phyloP scores from a whole-genome alignment of 2,797 vertebrate genomes.

The Manis javanica region DNA sequence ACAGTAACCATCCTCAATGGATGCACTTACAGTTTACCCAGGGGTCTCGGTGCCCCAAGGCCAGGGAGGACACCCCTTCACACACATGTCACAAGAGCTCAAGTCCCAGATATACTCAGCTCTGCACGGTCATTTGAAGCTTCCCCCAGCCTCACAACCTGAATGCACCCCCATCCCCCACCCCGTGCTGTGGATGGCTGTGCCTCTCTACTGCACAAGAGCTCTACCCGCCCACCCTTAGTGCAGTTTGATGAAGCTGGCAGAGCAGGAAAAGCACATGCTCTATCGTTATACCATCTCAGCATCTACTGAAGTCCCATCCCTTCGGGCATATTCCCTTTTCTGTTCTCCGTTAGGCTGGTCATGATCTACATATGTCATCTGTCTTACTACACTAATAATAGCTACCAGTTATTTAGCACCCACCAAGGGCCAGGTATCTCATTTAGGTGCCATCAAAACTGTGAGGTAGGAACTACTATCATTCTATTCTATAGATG shows the following conservation, averaged over 20 bases:
- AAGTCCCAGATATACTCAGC: neutral
- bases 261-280: neutral
- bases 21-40: neutral
- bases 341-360: neutral
- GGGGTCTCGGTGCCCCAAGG: neutral
- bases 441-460: neutral
- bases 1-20: neutral
- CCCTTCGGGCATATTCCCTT: neutral
- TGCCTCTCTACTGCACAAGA: neutral
- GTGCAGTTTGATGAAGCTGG: neutral
- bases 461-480: neutral
- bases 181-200: neutral
- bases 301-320: neutral
- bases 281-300: neutral
- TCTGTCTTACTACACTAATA: no score
- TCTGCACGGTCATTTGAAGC: neutral
- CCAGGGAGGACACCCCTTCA: neutral
- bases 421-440: neutral
- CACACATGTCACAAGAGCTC: neutral
- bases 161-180: neutral
- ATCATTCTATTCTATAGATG: neutral
- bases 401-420: neutral
- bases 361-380: neutral
- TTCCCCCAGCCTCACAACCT: neutral
- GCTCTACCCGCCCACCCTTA: no score